These are phyloP conservation scores for Brachyrhaphis roseni DNA, from an alignment of 2,797 vertebrate genomes.

Conservation along the genomic window DNA sequence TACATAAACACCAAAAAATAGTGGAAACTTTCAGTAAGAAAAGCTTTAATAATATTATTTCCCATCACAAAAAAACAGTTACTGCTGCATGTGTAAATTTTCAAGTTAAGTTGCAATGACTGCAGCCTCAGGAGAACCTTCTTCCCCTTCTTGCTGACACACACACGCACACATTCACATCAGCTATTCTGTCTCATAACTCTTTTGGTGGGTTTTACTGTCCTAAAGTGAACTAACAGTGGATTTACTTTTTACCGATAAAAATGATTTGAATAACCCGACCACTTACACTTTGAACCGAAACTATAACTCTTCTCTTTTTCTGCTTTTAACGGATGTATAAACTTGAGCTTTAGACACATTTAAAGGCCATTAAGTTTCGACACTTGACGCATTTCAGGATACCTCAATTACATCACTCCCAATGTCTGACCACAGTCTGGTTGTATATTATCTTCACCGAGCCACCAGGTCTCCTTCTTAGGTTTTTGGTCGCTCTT, in stretches of 20 bases:
- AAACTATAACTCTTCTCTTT: background rate
- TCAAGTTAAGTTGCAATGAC: background rate
- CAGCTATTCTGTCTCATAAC: background rate
- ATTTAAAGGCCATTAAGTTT: slow-evolving; percentile 18
- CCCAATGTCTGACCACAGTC: slow-evolving; percentile 3
- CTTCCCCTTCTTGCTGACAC: background rate
- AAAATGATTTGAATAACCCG: slow-evolving; percentile 26
- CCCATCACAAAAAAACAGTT: background rate
- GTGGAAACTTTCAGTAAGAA: background rate
- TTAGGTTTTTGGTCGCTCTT: slow-evolving; percentile 28
- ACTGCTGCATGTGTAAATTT: background rate
- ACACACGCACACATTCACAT: background rate
- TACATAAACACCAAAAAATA: background rate
- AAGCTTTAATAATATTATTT: background rate
- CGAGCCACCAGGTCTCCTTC: background rate
- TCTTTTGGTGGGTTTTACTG: background rate
- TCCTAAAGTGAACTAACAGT: background rate
- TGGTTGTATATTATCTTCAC: background rate
- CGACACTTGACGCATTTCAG: slow-evolving; percentile 20
- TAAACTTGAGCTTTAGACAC: slow-evolving; percentile 10
- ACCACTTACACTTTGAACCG: slow-evolving; percentile 1
- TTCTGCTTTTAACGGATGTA: background rate
- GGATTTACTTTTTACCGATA: slow-evolving; percentile 5
- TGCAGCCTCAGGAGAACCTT: background rate
- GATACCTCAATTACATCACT: slow-evolving; percentile 21